Base-by-base conservation (phyloP, 2,888 invertebrate genomes). In the Megaustenia siamemsis region DNA sequence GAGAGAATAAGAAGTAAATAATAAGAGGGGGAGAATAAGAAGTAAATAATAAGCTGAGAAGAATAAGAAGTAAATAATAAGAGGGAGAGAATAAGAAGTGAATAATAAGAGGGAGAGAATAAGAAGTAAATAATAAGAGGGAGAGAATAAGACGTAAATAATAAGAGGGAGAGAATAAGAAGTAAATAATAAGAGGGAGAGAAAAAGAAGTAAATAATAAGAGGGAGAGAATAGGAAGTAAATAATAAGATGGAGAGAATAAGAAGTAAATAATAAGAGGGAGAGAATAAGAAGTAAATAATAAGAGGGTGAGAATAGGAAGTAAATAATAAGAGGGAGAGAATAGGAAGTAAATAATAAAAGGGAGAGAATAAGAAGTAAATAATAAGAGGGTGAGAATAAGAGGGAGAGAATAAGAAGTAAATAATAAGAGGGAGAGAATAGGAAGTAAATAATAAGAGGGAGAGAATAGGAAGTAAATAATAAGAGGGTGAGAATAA, bases 321-420 rank as follows among this genome's bases (percentile, higher is more conserved):
- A 35, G 21, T 10, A 66, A 21, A 35, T 8, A 60, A 40, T 38
- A 38, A 35, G 28, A 63, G 56, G 38, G 24, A 40, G 28, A 77
- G 32, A 56, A 38, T 24, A 24, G 38, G 63, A 63, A 38, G 38
- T n/a, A 63, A 38, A 78, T n/a, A 60, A 38, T 63, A 40, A 78
- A 38, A 35, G 35, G 38, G 63, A 78, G 60, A 60, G 24, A 78
- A 49, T 38, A 38, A 35, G 60, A n/a, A n/a, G n/a, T n/a, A n/a
- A n/a, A n/a, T n/a, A n/a, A n/a, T n/a, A n/a, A n/a, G n/a, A 78
- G 63, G 63, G 60, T 21, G 35, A 78, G 60, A 63, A 21, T 8
- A n/a, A 78, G 35, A 78, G 35, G 18, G 8, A 60, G 40, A 35
- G 4, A 18, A 24, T 18, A 24, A 43, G 53, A 75, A 53, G 24